These are phyloP conservation scores for Acronicta psi DNA, from an alignment of 2,888 invertebrate genomes.

Conservation along the genomic window DNA sequence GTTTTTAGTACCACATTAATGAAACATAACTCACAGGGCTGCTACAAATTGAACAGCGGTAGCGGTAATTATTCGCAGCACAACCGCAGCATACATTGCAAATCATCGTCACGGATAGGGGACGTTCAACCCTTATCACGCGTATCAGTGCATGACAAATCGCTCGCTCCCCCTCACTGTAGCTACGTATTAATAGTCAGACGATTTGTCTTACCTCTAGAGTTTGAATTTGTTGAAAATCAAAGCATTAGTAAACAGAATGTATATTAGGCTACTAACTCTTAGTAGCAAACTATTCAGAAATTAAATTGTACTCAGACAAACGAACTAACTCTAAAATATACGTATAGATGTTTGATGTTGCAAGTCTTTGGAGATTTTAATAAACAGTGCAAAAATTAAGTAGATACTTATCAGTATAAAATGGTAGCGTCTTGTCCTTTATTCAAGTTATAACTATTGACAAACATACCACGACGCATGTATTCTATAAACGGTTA, in stretches of 20 bases:
- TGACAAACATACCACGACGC: too few species aligned
- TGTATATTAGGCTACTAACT: too few species aligned
- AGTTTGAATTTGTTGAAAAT: background rate
- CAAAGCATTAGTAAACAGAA: background rate
- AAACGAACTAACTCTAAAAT: too few species aligned
- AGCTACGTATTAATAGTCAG: background rate
- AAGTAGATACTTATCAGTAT: too few species aligned
- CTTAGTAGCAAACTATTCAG: too few species aligned
- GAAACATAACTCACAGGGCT: background rate
- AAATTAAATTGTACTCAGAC: too few species aligned
- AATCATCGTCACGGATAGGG: conserved; percentile 33
- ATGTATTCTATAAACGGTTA: too few species aligned
- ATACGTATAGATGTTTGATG: too few species aligned
- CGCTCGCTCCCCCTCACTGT: conserved; percentile 4
- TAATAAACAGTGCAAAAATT: background rate
- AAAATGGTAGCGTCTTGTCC: background rate
- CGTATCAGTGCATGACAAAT: conserved; percentile 36
- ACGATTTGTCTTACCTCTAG: background rate
- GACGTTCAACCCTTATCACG: conserved; percentile 25
- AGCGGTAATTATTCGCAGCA: conserved; percentile 13
- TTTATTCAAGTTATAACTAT: background rate
- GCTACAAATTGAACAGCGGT: background rate
- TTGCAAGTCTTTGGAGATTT: too few species aligned
- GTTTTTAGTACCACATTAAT: conserved; percentile 1
- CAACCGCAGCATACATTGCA: conserved; percentile 21